Evolutionary conservation across 2,113 vertebrate species (phyloP), one percentile per base, ranked within the genome.

Genomic region (Morone saxatilis): DNA sequence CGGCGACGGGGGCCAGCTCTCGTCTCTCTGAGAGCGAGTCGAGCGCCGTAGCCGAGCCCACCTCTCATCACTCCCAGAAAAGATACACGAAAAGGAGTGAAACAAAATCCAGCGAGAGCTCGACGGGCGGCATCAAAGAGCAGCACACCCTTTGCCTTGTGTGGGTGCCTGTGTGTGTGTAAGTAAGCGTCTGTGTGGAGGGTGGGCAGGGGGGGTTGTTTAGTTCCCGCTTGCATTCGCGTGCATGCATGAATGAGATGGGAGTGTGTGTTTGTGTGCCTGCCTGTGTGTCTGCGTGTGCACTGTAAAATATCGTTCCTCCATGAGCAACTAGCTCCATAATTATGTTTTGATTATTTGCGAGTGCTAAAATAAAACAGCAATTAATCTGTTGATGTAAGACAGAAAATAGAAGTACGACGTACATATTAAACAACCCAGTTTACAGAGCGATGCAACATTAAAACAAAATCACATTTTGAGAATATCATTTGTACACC

Each of bases 301-400:
- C 79, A 78, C 63, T 87, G 78, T 76, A 89, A 89, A 87, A 88
- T 87, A 87, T 85, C 66, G 19, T 80, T 84, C 77, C 86, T 85
- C 72, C 78, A 83, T 67, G 88, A 91, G 82, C 84, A 90, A 89
- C 92, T 88, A 75, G 73, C 87, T 90, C 83, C 74, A 65, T 93
- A 93, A 93, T 94, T 92, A 93, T 84, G 88, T 90, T 91, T 89
- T 86, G 88, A 91, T 94, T 87, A 89, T 92, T 92, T 88, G 84
- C 45, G 31, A 78, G 89, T 45, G 41, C 91, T 88, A 89, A 93
- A 94, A 93, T 92, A 93, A 94, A 94, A 90, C 85, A 77, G 83
- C 77, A 91, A 92, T 93, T 93, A 91, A 94, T 93, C 84, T 87
- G 86, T 84, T 83, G 85, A 89, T 89, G 85, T 91, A 82, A 84